These are phyloP conservation scores for Acromyrmex charruanus DNA, from an alignment of 1,140 invertebrate genomes.

Conservation along the genomic window DNA sequence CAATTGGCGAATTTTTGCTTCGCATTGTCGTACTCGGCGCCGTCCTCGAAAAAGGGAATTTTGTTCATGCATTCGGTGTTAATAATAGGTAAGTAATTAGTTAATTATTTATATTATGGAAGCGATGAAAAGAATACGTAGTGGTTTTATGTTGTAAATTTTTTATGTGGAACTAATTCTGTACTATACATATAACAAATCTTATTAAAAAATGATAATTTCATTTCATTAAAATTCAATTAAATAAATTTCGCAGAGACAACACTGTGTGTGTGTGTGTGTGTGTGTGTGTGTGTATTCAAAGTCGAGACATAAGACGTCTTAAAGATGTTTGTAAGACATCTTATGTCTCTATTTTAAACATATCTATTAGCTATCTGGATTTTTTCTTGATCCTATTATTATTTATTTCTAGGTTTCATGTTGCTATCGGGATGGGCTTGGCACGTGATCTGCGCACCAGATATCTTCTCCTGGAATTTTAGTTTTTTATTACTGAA, in stretches of 20 bases:
- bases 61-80: constrained; percentile 93
- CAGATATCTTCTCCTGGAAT: constrained; percentile 96
- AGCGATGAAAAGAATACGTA: not conserved
- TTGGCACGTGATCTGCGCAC: constrained; percentile 95
- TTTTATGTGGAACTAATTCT: too few relatives aligned
- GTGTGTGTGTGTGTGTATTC: too few relatives aligned
- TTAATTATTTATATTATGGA: not conserved
- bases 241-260: too few relatives aligned
- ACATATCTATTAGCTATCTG: not conserved
- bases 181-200: too few relatives aligned
- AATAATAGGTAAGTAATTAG: constrained; percentile 89
- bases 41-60: constrained; percentile 92
- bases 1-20: constrained; percentile 93
- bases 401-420: constrained; percentile 88
- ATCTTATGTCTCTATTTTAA: too few relatives aligned
- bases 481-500: constrained; percentile 95
- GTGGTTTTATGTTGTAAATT: too few relatives aligned
- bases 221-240: too few relatives aligned
- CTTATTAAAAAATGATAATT: too few relatives aligned
- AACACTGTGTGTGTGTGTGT: too few relatives aligned
- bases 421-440: constrained; percentile 95
- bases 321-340: too few relatives aligned
- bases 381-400: constrained; percentile 16
- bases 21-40: constrained; percentile 92
- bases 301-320: too few relatives aligned